phyloP scores from a whole-genome alignment of 2,888 invertebrate genomes.

The Agrilus mali region DNA sequence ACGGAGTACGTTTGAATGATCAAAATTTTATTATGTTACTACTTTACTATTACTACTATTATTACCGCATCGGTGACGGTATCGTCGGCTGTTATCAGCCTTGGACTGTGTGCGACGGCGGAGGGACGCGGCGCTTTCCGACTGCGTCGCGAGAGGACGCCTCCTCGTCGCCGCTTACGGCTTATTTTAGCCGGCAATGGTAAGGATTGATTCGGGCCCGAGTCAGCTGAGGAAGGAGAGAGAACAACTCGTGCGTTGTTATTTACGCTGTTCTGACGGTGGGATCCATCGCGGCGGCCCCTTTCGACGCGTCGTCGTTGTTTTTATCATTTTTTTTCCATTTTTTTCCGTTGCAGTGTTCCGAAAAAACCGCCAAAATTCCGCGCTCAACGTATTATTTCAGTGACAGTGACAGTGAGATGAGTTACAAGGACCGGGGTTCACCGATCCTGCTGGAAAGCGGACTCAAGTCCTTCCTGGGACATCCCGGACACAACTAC shows the following conservation, averaged over 20 bases:
- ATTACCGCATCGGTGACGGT: no score
- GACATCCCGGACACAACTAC: slow-evolving; percentile 70
- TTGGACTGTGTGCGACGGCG: slow-evolving; percentile 23
- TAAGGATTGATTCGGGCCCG: slow-evolving; percentile 30
- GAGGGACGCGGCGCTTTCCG: slow-evolving; percentile 22
- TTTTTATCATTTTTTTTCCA: slow-evolving; percentile 2
- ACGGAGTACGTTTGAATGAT: no score
- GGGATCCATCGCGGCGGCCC: slow-evolving; percentile 14
- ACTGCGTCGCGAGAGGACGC: slow-evolving; percentile 29
- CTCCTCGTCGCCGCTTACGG: slow-evolving; percentile 27
- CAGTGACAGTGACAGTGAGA: slow-evolving; percentile 48
- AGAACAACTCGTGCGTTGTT: slow-evolving; percentile 15
- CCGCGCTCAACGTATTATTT: slow-evolving; percentile 33
- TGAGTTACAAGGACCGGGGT: slow-evolving; percentile 79
- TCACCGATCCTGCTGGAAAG: slow-evolving; percentile 81
- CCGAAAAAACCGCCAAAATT: slow-evolving; percentile 31
- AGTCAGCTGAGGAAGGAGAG: slow-evolving; percentile 8
- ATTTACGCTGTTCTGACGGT: slow-evolving; percentile 22
- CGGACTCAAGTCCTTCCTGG: slow-evolving; percentile 76
- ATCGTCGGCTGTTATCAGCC: slow-evolving; percentile 28
- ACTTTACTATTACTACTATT: no score
- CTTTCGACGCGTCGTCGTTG: slow-evolving; percentile 15
- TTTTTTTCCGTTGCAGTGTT: slow-evolving; percentile 1
- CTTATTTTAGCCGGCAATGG: slow-evolving; percentile 27
- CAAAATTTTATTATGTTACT: no score